phyloP scores from a whole-genome alignment of 92 coral and sea anemone species.

The Heliopora coerulea region DNA sequence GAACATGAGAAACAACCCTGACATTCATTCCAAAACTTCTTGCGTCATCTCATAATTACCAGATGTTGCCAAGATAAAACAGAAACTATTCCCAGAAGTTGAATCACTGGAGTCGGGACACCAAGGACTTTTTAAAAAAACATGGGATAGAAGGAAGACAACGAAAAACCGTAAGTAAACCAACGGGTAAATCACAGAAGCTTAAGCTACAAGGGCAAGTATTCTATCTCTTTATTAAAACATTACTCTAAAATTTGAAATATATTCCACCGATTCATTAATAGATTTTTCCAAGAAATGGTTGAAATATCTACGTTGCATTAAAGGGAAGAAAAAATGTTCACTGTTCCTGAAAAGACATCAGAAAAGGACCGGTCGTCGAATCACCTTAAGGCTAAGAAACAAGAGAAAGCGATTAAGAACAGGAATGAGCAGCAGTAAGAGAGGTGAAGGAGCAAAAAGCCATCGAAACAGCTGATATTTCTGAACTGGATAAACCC shows the following conservation, averaged over 20 bases:
- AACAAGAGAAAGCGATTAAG: not conserved
- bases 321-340: not conserved
- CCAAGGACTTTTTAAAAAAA: slow-evolving; percentile 5
- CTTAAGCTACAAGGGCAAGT: no score
- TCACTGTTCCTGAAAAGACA: slow-evolving; percentile 3
- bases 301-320: slow-evolving; percentile 11
- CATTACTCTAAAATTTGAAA: not conserved
- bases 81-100: not conserved
- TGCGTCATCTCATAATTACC: no score
- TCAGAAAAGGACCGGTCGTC: not conserved
- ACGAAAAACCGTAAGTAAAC: not conserved
- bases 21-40: no score
- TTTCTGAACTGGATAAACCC: no score
- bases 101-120: slow-evolving; percentile 16
- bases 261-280: slow-evolving; percentile 2
- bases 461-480: not conserved
- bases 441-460: not conserved
- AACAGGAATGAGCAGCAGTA: not conserved
- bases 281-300: slow-evolving; percentile 18
- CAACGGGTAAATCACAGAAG: not conserved
- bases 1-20: no score
- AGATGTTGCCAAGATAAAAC: slow-evolving; percentile 10
- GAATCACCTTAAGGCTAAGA: not conserved
- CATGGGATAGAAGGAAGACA: not conserved
- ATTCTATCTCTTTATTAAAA: no score